Evolutionary conservation across 2,113 vertebrate genomes (phyloP), one percentile per base, ranked within the genome.

Genomic region (Saccopteryx leptura): DNA sequence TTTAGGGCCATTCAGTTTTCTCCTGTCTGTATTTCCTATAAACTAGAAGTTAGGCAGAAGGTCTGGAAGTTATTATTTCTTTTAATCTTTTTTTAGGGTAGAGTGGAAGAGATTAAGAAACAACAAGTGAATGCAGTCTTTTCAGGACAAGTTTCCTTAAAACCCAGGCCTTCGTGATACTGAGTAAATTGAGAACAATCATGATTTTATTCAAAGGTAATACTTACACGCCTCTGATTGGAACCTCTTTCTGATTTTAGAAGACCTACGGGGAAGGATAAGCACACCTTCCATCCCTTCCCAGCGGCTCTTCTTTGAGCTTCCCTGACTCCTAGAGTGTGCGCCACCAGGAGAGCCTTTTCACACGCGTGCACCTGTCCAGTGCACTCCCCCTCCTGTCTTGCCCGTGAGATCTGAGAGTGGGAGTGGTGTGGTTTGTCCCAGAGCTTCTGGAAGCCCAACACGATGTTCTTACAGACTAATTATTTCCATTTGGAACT

Each of bases 81-180:
- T n/a, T 79, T 28, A 50, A 69, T 58, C 31, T 80, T 83, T 90
- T 31, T 76, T 18, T 0, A 4, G n/a, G 18, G 1, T 69, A 26
- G 28, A 19, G n/a, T 10, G 4, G 31, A 74, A 58, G 46, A 84
- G 48, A 50, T 50, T 78, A 60, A 75, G 39, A 81, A 81, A 69
- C 54, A 78, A n/a, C 39, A 10, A 71, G 31, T 82, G n/a, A 76
- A 9, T 48, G 9, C 23, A 83, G 26, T 85, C 56, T 96, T 90
- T 93, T 61, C 9, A 71, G 97, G 91, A 21, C 26, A 56, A 52
- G 28, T 94, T 92, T 91, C 28, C 4, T 52, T 91, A 63, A 60
- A 90, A 88, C 21, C 5, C 3, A 24, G 74, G 17, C 58, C 58
- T 83, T 69, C 58, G 4, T 76, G 50, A 19, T 50, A 52, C 1